Base-by-base conservation (phyloP, 2,113 vertebrate species). In the Astatoreochromis straeleni region DNA sequence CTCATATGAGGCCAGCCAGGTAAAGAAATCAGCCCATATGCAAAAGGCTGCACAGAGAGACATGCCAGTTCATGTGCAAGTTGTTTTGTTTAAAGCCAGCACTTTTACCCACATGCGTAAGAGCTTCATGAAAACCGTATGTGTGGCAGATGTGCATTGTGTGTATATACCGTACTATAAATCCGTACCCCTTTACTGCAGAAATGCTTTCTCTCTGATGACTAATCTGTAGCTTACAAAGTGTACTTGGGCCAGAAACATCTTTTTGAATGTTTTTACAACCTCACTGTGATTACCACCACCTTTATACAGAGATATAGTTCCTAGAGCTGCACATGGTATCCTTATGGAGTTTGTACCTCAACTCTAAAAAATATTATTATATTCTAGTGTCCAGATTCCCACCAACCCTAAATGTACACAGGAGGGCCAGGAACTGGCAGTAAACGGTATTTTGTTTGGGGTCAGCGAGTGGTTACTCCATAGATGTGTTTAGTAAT, bases 71-170 rank as follows among this genome's bases (percentile, higher is more conserved):
- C 45, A 89, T 51, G 85, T 85, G 58, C 21, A 51, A 82, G 82
- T 51, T 68, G 83, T 91, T 94, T 89, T 40, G 31, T 92, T 80
- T 84, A 80, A 84, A 89, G 78, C 57, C 82, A 51, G 40, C 63
- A 87, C 80, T 83, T 55, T 40, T 63, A 84, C 60, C 45, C 78
- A 85, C 63, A 87, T 83, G 51, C 83, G 81, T 42, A 3, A 68
- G 68, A 80, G 79, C 89, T 89, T 94, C 85, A 96, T 95, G 84
- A 92, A 94, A 94, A 94, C 91, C 93, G 85, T 88, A 94, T 96
- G 94, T 87, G 85, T 81, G 80, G 89, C 88, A 92, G 87, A 63
- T 83, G 86, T 79, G 47, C 83, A n/a, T 53, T 90, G 91, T 92
- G 89, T 87, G 83, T 54, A 51, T 88, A 85, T n/a, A 87, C 80